A percentile compares a stretch with the other conserved stretches of the same genome.
Evolutionary conservation across 2,888 invertebrate genomes (phyloP).

Genomic region (Didymodactylos carnosus): DNA sequence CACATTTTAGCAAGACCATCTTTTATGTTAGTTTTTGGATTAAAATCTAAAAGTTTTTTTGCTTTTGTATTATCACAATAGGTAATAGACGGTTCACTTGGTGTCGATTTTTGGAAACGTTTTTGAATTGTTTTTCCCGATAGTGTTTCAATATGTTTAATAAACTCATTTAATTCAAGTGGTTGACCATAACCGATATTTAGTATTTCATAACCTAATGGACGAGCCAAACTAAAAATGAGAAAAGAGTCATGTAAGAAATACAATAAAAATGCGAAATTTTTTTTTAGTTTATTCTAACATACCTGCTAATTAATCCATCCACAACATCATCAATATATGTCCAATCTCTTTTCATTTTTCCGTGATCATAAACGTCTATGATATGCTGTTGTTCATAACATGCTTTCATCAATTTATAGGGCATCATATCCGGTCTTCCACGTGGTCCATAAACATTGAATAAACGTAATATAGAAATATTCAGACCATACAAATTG

Average conservation of each 20-base stretch:
- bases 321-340: constrained; percentile 18
- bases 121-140: background rate
- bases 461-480: constrained; percentile 18
- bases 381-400: constrained; percentile 14
- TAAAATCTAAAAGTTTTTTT: background rate
- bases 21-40: background rate
- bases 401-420: constrained; percentile 17
- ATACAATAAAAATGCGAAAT: too few relatives aligned
- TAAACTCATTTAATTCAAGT: background rate
- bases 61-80: background rate
- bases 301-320: constrained; percentile 14
- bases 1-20: background rate
- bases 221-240: too few relatives aligned
- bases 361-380: background rate
- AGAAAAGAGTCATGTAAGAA: too few relatives aligned
- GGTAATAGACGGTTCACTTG: background rate
- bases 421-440: constrained; percentile 19
- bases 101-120: background rate
- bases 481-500: constrained; percentile 7
- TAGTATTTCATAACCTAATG: background rate
- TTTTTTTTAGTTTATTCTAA: too few relatives aligned
- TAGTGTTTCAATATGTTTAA: background rate
- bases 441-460: constrained; percentile 21
- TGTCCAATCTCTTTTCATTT: constrained; percentile 17
- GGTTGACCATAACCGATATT: background rate